Percentiles rank a stretch among this genome's conserved stretches.
Conservation (phyloP, 2,888 invertebrate genomes). For the Drosophila subquinaria region DNA sequence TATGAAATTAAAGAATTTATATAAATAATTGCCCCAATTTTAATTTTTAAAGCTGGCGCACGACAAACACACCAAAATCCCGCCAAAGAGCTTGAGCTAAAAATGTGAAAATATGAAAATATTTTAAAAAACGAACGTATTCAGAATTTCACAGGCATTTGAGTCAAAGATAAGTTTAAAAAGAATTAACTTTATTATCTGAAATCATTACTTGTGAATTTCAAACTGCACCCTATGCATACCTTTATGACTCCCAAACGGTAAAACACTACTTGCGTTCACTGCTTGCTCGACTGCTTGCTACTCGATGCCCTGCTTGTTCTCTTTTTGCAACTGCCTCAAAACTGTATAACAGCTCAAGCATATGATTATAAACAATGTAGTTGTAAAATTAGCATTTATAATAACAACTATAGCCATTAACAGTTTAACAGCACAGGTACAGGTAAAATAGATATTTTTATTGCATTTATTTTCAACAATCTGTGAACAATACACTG, state of each 20-base stretch:
- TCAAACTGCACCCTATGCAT: background rate
- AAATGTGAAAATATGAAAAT: too few species aligned
- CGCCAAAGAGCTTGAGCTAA: too few species aligned
- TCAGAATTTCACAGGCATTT: too few species aligned
- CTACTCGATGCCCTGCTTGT: slow-evolving; percentile 1
- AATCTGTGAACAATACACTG: slow-evolving; percentile 27
- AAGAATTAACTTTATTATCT: background rate
- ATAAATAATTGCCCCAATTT: slow-evolving; percentile 10
- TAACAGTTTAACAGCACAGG: slow-evolving; percentile 19
- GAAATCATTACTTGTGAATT: background rate
- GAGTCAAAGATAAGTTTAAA: background rate
- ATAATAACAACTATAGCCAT: background rate
- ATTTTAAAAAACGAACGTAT: too few species aligned
- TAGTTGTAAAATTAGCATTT: background rate
- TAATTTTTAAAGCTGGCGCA: too few species aligned
- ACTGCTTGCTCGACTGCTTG: background rate
- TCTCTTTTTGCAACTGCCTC: background rate
- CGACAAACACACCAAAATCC: too few species aligned
- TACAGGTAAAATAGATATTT: slow-evolving; percentile 49
- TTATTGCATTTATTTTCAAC: slow-evolving; percentile 46
- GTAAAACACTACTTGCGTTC: background rate
- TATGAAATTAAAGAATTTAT: slow-evolving; percentile 55
- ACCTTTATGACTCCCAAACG: background rate
- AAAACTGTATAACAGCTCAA: background rate
- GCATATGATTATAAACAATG: background rate